A percentile compares a stretch with the other conserved stretches of the same genome.
Evolutionary conservation across 2,888 invertebrate genomes (phyloP).

Genomic region (Metalampra italica): DNA sequence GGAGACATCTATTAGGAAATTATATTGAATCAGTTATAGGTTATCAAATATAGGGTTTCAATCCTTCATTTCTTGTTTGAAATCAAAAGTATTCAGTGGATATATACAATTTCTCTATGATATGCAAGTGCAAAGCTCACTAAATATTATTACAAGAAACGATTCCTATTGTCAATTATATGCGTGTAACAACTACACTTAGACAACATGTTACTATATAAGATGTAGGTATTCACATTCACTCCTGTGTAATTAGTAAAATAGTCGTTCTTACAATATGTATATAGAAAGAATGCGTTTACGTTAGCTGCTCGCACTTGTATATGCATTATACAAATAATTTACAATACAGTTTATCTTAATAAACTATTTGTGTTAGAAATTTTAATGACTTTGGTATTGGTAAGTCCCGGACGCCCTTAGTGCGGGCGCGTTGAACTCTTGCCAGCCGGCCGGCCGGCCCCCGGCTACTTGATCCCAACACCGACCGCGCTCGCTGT

Average conservation of each 20-base stretch:
- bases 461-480: not conserved
- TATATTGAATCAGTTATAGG: not conserved
- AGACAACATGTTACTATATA: constrained; percentile 37
- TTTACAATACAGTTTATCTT: constrained; percentile 64
- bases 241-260: constrained; percentile 39
- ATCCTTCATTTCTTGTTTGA: too few species aligned
- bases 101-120: constrained; percentile 72
- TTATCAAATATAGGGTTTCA: not conserved
- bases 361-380: constrained; percentile 68
- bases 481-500: constrained; percentile 5
- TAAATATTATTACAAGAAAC: constrained; percentile 62
- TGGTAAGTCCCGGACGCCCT: constrained; percentile 42
- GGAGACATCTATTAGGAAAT: too few species aligned
- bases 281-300: constrained; percentile 55
- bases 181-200: constrained; percentile 54
- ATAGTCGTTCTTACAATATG: constrained; percentile 53
- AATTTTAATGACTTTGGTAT: constrained; percentile 76
- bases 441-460: not conserved
- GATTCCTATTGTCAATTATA: constrained; percentile 48
- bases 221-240: constrained; percentile 35
- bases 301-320: constrained; percentile 75
- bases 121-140: constrained; percentile 79
- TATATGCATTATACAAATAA: constrained; percentile 68
- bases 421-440: constrained; percentile 10
- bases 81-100: constrained; percentile 19